Percentiles rank a stretch among this genome's conserved stretches.
Conservation (phyloP, 64 coral and sea anemone genomes). For the Dendrophyllia cribrosa region DNA sequence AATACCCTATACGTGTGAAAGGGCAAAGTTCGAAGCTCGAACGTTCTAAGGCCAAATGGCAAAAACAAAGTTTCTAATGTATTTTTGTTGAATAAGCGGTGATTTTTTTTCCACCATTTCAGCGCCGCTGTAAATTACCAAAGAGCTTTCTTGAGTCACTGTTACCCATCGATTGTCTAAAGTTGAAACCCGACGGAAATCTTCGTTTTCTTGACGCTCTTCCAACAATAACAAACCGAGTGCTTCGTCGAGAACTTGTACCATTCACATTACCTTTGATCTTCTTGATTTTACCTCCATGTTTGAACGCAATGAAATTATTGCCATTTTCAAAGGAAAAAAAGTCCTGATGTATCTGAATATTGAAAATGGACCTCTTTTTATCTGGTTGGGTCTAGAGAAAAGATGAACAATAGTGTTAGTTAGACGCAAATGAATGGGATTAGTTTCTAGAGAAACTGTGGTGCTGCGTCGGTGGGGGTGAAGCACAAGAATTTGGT, state of each 20-base stretch:
- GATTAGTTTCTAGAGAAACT: no score
- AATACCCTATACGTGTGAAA: no score
- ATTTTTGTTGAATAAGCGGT: no score
- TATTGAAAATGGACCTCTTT: background rate
- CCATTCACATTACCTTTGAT: background rate
- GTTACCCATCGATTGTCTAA: background rate
- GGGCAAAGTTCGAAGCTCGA: no score
- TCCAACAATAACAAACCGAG: background rate
- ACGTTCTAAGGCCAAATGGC: no score
- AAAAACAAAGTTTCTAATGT: no score
- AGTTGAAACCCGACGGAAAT: background rate
- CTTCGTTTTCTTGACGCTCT: background rate
- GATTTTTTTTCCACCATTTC: no score
- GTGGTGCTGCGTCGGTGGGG: no score
- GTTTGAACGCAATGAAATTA: constrained; percentile 16
- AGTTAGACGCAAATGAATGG: no score
- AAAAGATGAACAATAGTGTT: no score
- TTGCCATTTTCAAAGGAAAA: constrained; percentile 24
- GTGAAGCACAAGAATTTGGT: no score
- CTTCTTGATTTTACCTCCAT: background rate
- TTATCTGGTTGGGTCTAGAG: constrained; percentile 2
- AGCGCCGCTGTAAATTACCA: background rate
- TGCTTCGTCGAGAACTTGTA: background rate
- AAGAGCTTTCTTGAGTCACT: background rate
- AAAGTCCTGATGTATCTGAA: background rate